Evolutionary conservation across 2,113 vertebrate genomes (phyloP).

Genomic region (Petaurus breviceps): DNA sequence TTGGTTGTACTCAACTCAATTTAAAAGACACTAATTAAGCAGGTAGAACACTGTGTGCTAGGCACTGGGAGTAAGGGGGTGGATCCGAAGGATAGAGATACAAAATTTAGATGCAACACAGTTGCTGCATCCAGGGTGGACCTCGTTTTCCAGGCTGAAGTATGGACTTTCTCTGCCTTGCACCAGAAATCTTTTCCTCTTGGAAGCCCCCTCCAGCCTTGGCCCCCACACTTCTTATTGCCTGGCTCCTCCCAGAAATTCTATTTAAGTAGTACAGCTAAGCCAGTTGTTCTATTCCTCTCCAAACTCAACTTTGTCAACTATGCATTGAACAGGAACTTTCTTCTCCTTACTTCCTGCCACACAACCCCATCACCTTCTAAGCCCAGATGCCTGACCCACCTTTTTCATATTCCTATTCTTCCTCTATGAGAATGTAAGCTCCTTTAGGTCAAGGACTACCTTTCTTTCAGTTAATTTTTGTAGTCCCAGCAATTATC

Average conservation of each 20-base stretch:
- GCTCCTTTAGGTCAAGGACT: fast-evolving
- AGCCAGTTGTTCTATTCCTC: background rate
- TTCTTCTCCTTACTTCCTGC: too few species aligned
- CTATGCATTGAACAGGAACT: background rate
- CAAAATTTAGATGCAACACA: background rate
- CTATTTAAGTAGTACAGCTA: background rate
- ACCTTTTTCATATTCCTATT: background rate
- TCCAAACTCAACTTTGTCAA: too few species aligned
- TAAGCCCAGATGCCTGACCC: background rate
- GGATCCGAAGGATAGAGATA: background rate
- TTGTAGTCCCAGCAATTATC: background rate
- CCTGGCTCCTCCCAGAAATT: background rate
- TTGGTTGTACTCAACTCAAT: background rate
- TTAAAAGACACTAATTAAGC: background rate
- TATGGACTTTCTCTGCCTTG: background rate
- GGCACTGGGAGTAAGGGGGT: background rate
- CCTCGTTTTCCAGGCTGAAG: background rate
- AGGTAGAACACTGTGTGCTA: background rate
- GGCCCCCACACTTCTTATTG: background rate
- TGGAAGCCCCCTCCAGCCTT: fast-evolving
- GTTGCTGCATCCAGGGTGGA: background rate
- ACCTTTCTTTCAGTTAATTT: background rate
- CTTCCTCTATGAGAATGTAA: fast-evolving
- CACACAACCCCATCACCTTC: fast-evolving
- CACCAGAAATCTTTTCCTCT: background rate